A percentile compares a stretch with the other conserved stretches of the same genome.
Evolutionary conservation across 2,113 vertebrate species (phyloP).

Genomic region (Procavia capensis): DNA sequence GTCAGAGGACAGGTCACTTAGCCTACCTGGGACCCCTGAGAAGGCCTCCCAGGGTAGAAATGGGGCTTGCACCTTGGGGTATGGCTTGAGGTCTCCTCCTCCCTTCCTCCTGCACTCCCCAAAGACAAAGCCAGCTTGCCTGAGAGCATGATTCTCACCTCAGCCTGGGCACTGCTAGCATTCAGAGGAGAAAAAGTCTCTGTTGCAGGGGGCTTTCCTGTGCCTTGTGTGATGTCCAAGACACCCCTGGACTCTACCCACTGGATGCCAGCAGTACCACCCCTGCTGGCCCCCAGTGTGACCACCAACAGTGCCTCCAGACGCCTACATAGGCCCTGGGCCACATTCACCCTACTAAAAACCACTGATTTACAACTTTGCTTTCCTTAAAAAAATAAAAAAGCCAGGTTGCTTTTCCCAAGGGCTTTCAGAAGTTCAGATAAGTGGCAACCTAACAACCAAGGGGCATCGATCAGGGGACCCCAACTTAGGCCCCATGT

Average conservation of each 20-base stretch:
- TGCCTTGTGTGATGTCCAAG: fast-evolving
- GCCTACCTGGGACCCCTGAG: fast-evolving
- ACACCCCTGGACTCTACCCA: too few species aligned
- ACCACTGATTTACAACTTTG: neutral
- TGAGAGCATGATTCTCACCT: fast-evolving
- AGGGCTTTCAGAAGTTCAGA: neutral
- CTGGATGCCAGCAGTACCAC: too few species aligned
- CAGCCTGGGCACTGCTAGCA: fast-evolving
- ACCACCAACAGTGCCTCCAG: neutral
- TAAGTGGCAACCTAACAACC: neutral
- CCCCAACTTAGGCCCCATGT: fast-evolving
- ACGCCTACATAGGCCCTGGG: neutral
- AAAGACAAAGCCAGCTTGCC: fast-evolving
- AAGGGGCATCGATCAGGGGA: fast-evolving
- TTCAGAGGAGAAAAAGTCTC: fast-evolving
- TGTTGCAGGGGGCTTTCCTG: fast-evolving
- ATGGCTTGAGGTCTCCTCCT: fast-evolving
- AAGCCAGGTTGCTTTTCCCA: neutral
- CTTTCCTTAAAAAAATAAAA: neutral
- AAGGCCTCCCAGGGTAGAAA: neutral
- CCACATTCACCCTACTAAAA: neutral
- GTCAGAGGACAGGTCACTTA: fast-evolving
- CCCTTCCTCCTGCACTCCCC: fast-evolving
- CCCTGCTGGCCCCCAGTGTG: too few species aligned
- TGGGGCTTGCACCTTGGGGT: fast-evolving